Percentiles rank a stretch among this genome's conserved stretches.
phyloP scores from a whole-genome alignment of 2,797 vertebrate species.

The Micropoecilia bifurca region DNA sequence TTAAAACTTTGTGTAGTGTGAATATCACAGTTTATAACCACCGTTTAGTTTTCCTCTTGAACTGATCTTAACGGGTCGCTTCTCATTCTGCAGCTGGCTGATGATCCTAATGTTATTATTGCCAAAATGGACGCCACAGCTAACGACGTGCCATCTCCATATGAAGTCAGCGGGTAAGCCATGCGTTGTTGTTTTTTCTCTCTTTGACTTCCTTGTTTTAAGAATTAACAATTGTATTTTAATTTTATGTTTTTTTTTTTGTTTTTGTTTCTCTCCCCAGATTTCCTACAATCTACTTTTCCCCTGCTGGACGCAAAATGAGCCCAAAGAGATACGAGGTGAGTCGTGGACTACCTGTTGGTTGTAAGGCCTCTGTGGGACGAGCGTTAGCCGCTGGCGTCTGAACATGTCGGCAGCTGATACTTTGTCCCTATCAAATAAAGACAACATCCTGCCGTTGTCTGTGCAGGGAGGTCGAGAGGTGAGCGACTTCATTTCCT shows the following conservation, averaged over 20 bases:
- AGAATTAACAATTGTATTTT: not conserved
- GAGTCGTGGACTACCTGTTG: constrained; percentile 37
- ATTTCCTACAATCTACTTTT: constrained; percentile 96
- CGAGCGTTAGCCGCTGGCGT: too few species aligned
- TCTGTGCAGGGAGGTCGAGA: constrained; percentile 91
- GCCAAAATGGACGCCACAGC: constrained; percentile 99
- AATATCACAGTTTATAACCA: not conserved
- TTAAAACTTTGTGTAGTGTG: not conserved
- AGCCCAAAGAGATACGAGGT: constrained; percentile 98
- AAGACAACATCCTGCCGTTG: not conserved
- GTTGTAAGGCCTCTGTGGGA: too few species aligned
- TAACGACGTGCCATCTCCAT: constrained; percentile 95
- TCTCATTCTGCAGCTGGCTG: constrained; percentile 79
- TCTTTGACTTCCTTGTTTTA: not conserved
- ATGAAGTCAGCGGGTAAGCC: constrained; percentile 96
- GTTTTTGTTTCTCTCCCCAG: constrained; percentile 63
- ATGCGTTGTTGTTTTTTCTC: too few species aligned
- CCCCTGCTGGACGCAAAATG: constrained; percentile 91
- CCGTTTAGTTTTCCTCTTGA: not conserved
- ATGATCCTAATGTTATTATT: constrained; percentile 90
- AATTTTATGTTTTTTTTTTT: not conserved
- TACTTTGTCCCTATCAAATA: too few species aligned
- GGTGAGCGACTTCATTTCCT: constrained; percentile 93
- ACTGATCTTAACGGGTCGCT: not conserved
- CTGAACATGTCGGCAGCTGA: too few species aligned